phyloP scores from a whole-genome alignment of 1,140 invertebrate species.

The Microplitis mediator region DNA sequence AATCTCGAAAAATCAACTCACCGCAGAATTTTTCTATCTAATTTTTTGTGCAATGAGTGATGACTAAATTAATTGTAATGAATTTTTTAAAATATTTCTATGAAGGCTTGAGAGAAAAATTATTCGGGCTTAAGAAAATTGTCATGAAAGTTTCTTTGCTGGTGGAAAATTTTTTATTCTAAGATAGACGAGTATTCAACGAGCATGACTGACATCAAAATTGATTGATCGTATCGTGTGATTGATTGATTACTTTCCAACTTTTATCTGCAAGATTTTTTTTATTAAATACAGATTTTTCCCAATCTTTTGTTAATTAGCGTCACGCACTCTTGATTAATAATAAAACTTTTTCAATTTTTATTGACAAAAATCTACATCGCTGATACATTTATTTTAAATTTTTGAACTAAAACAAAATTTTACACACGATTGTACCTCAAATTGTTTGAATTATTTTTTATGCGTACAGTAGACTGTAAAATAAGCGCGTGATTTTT shows the following conservation, averaged over 20 bases:
- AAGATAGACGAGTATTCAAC: conserved; percentile 4
- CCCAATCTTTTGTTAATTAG: conserved; percentile 1
- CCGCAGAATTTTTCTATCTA: too few relatives aligned
- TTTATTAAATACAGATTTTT: neutral
- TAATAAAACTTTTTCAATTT: neutral
- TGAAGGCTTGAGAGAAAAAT: too few relatives aligned
- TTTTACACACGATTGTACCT: too few relatives aligned
- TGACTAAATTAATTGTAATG: too few relatives aligned
- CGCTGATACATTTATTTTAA: too few relatives aligned
- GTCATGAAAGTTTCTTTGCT: neutral
- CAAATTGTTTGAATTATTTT: neutral
- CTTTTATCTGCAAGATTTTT: conserved; percentile 1
- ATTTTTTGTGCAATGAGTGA: too few relatives aligned
- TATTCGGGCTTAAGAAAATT: too few relatives aligned
- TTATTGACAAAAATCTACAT: neutral
- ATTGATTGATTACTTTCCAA: conserved; percentile 22
- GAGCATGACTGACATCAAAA: neutral
- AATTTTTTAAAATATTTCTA: too few relatives aligned
- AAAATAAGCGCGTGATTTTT: neutral
- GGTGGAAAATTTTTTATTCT: neutral
- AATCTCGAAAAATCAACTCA: neutral
- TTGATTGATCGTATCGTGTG: conserved; percentile 21
- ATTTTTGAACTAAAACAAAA: too few relatives aligned
- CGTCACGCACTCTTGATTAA: too few relatives aligned
- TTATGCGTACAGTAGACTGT: too few relatives aligned